Base-by-base conservation (phyloP, 2,797 vertebrate species). In the Pelodytes ibericus region DNA sequence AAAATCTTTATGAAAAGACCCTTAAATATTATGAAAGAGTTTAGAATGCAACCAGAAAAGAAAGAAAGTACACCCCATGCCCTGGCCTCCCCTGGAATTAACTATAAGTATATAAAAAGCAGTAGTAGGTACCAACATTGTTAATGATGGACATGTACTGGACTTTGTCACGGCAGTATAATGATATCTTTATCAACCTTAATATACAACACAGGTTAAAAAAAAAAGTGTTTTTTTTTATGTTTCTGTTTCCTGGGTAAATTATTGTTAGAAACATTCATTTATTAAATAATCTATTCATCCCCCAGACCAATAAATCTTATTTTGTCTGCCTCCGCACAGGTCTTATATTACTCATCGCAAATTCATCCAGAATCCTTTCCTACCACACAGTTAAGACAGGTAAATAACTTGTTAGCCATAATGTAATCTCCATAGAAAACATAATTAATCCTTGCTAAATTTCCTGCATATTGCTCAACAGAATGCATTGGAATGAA, bases 401-500 rank as follows among this genome's bases (percentile, higher is more conserved):
- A 67, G 69, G 41, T 72, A 51, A 30, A 41, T 72, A 53, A 41
- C 29, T 51, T 67, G 27, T 66, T 44, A 41, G 25, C 41, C 61
- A 41, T 53, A 49, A 51, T 53, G 62, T 60, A 60, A 60, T 62
- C 63, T 65, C 5, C 61, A 39, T 24, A 61, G 56, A 78, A 72
- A 73, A 66, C 53, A 5, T 74, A 66, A 66, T 75, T 41, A 80
- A 59, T 65, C 67, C 22, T 31, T 64, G n/a, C 74, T 63, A 49
- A 22, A 61, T 56, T 75, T 82, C 80, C 86, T 81, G 83, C 79
- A 57, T 0, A 0, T 81, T 66, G 62, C 80, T 81, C 69, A 85
- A 57, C 2, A 67, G 36, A 56, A 80, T 62, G 68, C 36, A 77
- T 61, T 69, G 79, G 80, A 69, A 76, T 69, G 63, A 83, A 82